These are phyloP conservation scores for Ephestia elutella DNA, from an alignment of 1,140 invertebrate genomes.

Conservation along the genomic window DNA sequence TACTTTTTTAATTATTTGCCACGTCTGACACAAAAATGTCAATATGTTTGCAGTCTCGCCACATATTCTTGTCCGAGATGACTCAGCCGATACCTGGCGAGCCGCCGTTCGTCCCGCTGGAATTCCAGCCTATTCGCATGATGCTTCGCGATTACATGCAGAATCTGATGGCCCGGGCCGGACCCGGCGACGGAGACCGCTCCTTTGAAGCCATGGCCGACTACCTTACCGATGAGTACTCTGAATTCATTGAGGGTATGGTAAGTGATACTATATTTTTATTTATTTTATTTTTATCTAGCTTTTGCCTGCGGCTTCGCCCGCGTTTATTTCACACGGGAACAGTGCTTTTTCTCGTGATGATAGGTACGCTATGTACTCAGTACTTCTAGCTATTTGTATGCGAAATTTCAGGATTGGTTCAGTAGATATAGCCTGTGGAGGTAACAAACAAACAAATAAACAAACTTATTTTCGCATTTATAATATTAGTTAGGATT, in stretches of 20 bases:
- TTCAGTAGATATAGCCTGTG: too few relatives aligned
- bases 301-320: too few relatives aligned
- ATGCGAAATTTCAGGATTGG: too few relatives aligned
- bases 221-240: constrained; percentile 27
- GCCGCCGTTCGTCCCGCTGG: constrained; percentile 25
- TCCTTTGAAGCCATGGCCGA: constrained; percentile 28
- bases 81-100: constrained; percentile 21
- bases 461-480: too few relatives aligned
- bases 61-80: constrained; percentile 24
- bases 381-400: too few relatives aligned
- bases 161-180: constrained; percentile 19
- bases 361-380: too few relatives aligned
- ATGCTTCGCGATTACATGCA: constrained; percentile 33
- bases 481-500: too few relatives aligned
- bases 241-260: constrained; percentile 33
- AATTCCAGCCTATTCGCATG: constrained; percentile 26
- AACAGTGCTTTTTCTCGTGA: too few relatives aligned
- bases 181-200: constrained; percentile 13
- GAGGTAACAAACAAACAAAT: too few relatives aligned
- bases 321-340: too few relatives aligned
- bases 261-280: constrained; percentile 24
- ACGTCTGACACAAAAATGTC: too few relatives aligned
- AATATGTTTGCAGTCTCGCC: constrained; percentile 22
- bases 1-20: too few relatives aligned
- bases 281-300: not conserved